Evolutionary conservation across 2,113 vertebrate genomes (phyloP).

Genomic region (Tupaia chinensis): DNA sequence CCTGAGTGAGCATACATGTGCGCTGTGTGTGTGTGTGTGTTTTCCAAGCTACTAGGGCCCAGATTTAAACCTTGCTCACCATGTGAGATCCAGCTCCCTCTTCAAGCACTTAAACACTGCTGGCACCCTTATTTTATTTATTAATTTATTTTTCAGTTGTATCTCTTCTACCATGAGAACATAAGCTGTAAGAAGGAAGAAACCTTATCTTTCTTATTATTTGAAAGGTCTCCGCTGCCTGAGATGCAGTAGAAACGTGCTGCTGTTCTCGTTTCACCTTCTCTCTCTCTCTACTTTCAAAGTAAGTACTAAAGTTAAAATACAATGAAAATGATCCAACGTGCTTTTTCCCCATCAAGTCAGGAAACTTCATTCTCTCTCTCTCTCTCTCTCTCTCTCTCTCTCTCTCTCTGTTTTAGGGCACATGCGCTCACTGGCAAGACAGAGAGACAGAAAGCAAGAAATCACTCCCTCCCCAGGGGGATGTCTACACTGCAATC

Average conservation of each 20-base stretch:
- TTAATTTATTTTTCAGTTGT: slow-evolving; percentile 17
- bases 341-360: neutral
- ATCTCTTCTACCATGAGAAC: neutral
- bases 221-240: neutral
- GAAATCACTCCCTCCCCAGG: too few relatives aligned
- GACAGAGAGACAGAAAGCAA: too few relatives aligned
- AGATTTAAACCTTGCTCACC: too few relatives aligned
- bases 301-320: slow-evolving; percentile 44
- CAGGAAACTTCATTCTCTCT: slow-evolving; percentile 14
- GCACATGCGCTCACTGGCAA: too few relatives aligned
- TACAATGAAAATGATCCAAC: neutral
- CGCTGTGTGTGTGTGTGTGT: too few relatives aligned
- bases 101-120: too few relatives aligned
- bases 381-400: neutral
- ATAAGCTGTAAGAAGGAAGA: neutral
- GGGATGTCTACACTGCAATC: neutral
- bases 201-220: neutral
- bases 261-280: neutral
- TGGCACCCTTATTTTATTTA: neutral
- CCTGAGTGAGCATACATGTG: too few relatives aligned
- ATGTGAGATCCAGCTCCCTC: too few relatives aligned
- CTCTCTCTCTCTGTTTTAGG: too few relatives aligned
- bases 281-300: neutral
- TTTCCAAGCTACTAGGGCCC: too few relatives aligned
- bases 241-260: neutral